These are phyloP conservation scores for Papilio protenor DNA, from an alignment of 2,888 invertebrate species.

Conservation along the genomic window DNA sequence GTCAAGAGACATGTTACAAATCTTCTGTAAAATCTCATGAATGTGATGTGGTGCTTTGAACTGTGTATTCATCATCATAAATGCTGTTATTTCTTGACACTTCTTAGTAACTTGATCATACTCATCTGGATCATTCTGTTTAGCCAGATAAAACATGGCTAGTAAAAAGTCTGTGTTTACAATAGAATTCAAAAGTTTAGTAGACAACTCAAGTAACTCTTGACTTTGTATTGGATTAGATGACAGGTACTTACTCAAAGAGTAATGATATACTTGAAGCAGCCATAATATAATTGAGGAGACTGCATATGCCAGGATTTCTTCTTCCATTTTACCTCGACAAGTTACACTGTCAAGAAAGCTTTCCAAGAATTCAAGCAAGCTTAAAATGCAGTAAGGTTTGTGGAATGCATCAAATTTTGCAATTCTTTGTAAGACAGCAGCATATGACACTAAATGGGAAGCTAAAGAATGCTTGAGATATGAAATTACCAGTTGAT, in stretches of 20 bases:
- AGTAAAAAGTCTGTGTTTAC: constrained; percentile 89
- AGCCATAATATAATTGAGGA: constrained; percentile 93
- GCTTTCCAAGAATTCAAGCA: constrained; percentile 93
- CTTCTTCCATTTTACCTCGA: constrained; percentile 94
- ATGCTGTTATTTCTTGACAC: constrained; percentile 88
- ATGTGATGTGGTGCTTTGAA: constrained; percentile 83
- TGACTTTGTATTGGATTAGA: constrained; percentile 81
- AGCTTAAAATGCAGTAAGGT: constrained; percentile 93
- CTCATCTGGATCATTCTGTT: constrained; percentile 90
- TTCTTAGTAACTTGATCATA: constrained; percentile 88
- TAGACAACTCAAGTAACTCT: constrained; percentile 88
- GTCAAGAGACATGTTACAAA: constrained; percentile 86
- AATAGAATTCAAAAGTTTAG: constrained; percentile 87
- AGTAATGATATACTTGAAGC: constrained; percentile 88
- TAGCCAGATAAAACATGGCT: constrained; percentile 92
- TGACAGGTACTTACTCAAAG: constrained; percentile 77
- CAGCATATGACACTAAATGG: constrained; percentile 95
- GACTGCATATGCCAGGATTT: constrained; percentile 92
- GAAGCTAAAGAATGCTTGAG: constrained; percentile 95
- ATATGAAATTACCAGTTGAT: constrained; percentile 95
- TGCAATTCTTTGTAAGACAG: constrained; percentile 93
- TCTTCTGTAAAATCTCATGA: constrained; percentile 85
- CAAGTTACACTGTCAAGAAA: constrained; percentile 86
- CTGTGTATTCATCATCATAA: constrained; percentile 84
- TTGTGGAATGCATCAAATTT: constrained; percentile 95